These are phyloP conservation scores for Amphipoea lucens DNA, from an alignment of 2,888 invertebrate genomes.

Conservation along the genomic window DNA sequence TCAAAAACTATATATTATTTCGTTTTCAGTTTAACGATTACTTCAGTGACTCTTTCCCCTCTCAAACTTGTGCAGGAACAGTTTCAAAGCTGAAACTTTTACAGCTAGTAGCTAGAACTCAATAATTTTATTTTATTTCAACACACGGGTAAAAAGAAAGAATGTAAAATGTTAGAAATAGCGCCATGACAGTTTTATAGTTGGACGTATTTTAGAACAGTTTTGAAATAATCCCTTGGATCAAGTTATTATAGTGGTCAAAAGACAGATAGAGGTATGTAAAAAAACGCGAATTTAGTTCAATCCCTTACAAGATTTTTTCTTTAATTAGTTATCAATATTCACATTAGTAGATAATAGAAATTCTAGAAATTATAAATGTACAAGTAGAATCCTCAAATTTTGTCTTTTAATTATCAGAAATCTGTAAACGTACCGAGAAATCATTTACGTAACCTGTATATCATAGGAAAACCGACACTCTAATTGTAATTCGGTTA, in stretches of 20 bases:
- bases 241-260: neutral
- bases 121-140: conserved; percentile 55
- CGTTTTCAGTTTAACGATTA: conserved; percentile 43
- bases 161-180: conserved; percentile 23
- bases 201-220: conserved; percentile 5
- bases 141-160: conserved; percentile 12
- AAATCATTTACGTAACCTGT: neutral
- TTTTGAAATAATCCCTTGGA: conserved; percentile 1
- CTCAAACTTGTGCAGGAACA: conserved; percentile 44
- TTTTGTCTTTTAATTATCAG: neutral
- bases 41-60: conserved; percentile 42
- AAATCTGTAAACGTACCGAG: neutral
- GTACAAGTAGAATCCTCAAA: neutral
- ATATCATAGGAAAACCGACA: neutral
- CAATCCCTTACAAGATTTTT: neutral
- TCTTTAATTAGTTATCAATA: neutral
- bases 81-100: conserved; percentile 52
- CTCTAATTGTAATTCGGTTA: conserved; percentile 27
- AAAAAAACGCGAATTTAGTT: too few relatives aligned
- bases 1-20: conserved; percentile 24
- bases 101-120: conserved; percentile 32
- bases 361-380: neutral
- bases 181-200: conserved; percentile 18
- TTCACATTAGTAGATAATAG: neutral
- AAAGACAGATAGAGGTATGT: too few relatives aligned